These are phyloP conservation scores for Acleris emargana DNA, from an alignment of 2,888 invertebrate species.

Conservation along the genomic window DNA sequence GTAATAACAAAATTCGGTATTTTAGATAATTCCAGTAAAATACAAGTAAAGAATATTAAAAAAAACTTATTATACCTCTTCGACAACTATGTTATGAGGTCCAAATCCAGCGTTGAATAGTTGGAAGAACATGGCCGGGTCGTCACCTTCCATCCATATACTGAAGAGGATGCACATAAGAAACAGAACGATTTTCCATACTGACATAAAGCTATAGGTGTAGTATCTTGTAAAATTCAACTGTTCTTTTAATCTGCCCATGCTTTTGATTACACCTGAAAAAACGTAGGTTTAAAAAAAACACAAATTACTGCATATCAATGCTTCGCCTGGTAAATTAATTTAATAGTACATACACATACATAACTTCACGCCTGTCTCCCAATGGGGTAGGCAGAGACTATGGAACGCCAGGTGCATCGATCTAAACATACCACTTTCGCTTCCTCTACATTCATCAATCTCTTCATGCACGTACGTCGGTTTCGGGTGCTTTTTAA, in stretches of 20 bases:
- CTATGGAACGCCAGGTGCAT: too few relatives aligned
- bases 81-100: constrained; percentile 90
- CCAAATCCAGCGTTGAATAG: constrained; percentile 90
- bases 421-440: too few relatives aligned
- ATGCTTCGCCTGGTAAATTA: too few relatives aligned
- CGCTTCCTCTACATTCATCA: too few relatives aligned
- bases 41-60: not conserved
- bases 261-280: constrained; percentile 87
- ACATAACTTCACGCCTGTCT: too few relatives aligned
- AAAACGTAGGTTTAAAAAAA: too few relatives aligned
- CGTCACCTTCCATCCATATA: constrained; percentile 89
- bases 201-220: constrained; percentile 93
- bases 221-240: constrained; percentile 93
- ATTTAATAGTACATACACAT: too few relatives aligned
- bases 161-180: constrained; percentile 89
- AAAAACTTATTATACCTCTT: constrained; percentile 79
- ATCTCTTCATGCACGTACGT: too few relatives aligned
- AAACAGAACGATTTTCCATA: constrained; percentile 95
- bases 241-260: constrained; percentile 91
- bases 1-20: constrained; percentile 44
- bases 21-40: too few relatives aligned
- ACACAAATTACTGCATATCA: too few relatives aligned
- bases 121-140: constrained; percentile 89
- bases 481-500: too few relatives aligned
- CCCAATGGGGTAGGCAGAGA: too few relatives aligned